Conservation (phyloP, 2,888 invertebrate genomes). For the Gnatocerus cornutus region DNA sequence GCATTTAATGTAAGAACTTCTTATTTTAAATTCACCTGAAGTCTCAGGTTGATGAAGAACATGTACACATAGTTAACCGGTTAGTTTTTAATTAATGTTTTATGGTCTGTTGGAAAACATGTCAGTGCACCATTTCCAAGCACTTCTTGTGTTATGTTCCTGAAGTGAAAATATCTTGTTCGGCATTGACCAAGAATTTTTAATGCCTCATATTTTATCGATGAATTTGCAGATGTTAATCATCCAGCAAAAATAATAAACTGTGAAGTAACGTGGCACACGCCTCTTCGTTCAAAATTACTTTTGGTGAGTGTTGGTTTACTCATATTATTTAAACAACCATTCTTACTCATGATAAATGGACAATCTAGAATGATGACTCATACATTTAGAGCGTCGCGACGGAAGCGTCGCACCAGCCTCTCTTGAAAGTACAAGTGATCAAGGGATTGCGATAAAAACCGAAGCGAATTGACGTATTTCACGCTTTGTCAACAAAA, state of each 20-base stretch:
- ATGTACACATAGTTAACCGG: constrained; percentile 35
- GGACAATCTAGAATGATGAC: constrained; percentile 42
- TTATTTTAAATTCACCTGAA: constrained; percentile 31
- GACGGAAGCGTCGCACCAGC: constrained; percentile 45
- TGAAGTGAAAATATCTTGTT: constrained; percentile 1
- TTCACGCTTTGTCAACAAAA: constrained; percentile 1
- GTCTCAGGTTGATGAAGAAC: constrained; percentile 22
- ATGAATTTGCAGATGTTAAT: constrained; percentile 30
- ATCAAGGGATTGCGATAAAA: constrained; percentile 1
- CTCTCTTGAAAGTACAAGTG: constrained; percentile 17
- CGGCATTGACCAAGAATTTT: constrained; percentile 20
- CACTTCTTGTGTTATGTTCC: constrained; percentile 13
- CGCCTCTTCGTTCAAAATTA: constrained; percentile 41
- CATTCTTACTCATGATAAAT: constrained; percentile 30
- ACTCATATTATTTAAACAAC: constrained; percentile 42
- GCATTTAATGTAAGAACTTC: constrained; percentile 34
- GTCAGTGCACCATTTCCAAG: constrained; percentile 35
- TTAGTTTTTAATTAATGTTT: constrained; percentile 45
- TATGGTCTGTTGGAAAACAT: constrained; percentile 49
- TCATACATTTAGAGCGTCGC: constrained; percentile 48
- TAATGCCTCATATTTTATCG: constrained; percentile 17
- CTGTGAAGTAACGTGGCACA: constrained; percentile 33
- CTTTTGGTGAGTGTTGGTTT: constrained; percentile 45
- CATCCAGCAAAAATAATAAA: constrained; percentile 35
- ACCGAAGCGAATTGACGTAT: constrained; percentile 2